Conservation (phyloP, 2,797 vertebrate genomes). For the Discoglossus pictus region DNA sequence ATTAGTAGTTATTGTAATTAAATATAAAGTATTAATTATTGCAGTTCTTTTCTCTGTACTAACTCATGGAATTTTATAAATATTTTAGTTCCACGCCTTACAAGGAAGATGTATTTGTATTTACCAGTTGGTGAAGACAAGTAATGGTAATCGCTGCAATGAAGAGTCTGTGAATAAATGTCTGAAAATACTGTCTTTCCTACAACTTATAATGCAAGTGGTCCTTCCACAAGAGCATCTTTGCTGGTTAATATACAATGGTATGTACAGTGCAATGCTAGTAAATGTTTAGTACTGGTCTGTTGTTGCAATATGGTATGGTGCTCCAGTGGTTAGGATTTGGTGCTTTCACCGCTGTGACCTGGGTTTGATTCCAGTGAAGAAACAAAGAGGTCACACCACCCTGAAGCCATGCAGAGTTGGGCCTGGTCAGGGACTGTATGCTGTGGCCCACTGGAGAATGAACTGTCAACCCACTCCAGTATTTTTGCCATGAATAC, state of each 20-base stretch:
- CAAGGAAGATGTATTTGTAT: slow-evolving; percentile 76
- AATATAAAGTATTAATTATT: neutral
- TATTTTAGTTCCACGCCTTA: slow-evolving; percentile 81
- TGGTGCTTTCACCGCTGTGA: too few species aligned
- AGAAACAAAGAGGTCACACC: too few species aligned
- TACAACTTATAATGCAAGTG: slow-evolving; percentile 83
- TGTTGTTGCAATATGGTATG: neutral
- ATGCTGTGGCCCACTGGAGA: too few species aligned
- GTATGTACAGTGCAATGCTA: too few species aligned
- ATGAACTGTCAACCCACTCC: too few species aligned
- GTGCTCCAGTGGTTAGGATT: too few species aligned
- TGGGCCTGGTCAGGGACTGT: too few species aligned
- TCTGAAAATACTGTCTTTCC: slow-evolving; percentile 75
- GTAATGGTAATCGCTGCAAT: slow-evolving; percentile 63
- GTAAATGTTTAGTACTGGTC: too few species aligned
- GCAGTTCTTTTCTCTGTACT: neutral
- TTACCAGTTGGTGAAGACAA: slow-evolving; percentile 79
- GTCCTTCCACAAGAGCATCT: slow-evolving; percentile 83
- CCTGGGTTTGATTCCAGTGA: too few species aligned
- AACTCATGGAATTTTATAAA: slow-evolving; percentile 47
- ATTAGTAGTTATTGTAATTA: too few species aligned
- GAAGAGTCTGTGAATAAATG: slow-evolving; percentile 73
- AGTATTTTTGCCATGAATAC: too few species aligned
- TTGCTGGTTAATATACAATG: slow-evolving; percentile 88
- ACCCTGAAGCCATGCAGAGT: too few species aligned